These are phyloP conservation scores for Morus bassanus DNA, from an alignment of 2,797 vertebrate genomes.

Conservation along the genomic window DNA sequence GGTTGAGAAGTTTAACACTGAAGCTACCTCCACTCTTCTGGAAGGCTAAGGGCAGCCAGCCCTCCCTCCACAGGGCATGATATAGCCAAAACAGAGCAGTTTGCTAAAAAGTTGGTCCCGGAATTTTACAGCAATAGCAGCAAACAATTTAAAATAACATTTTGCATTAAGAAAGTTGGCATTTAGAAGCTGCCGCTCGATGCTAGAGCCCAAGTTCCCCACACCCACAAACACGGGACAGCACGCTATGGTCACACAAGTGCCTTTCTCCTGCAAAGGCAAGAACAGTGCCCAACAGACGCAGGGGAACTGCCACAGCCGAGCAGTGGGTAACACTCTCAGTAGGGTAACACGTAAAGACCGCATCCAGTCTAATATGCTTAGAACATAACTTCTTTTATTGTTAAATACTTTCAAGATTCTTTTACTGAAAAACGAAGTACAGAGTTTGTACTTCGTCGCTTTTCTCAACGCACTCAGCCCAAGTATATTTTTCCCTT, in stretches of 20 bases:
- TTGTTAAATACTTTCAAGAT: neutral
- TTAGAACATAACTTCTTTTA: neutral
- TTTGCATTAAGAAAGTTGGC: neutral
- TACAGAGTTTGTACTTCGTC: neutral
- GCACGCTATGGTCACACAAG: rapidly evolving
- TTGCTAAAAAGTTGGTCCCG: rapidly evolving
- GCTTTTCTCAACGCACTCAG: rapidly evolving
- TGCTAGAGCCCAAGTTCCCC: neutral
- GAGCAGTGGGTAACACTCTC: neutral
- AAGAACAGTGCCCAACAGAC: neutral
- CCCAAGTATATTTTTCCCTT: rapidly evolving
- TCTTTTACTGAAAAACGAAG: neutral
- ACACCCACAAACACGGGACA: neutral
- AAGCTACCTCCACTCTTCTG: neutral
- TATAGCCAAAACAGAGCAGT: neutral
- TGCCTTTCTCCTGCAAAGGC: neutral
- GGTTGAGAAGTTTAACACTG: neutral
- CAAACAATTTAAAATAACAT: neutral
- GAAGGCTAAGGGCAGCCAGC: neutral
- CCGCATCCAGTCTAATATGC: neutral
- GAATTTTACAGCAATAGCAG: neutral
- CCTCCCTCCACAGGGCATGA: rapidly evolving
- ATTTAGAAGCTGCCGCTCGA: neutral
- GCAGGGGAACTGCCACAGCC: rapidly evolving
- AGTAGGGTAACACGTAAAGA: neutral